Evolutionary conservation across 2,113 vertebrate genomes (phyloP), one percentile per base, ranked within the genome.

Genomic region (Prochilodus magdalenae): DNA sequence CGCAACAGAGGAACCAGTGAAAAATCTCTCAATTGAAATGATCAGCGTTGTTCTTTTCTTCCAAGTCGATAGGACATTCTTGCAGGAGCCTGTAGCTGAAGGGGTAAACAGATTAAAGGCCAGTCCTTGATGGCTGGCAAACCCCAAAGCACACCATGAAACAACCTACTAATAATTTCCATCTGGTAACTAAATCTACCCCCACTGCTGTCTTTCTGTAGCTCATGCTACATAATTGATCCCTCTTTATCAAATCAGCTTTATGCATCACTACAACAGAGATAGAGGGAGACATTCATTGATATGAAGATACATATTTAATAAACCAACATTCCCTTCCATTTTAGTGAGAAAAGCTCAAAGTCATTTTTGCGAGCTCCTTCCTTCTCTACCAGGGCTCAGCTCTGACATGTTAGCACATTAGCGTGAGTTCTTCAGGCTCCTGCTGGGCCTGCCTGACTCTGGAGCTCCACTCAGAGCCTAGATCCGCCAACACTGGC

Each of bases 381-480:
- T 67, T 20, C 2, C 18, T 36, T 40, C 66, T 44, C 33, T 44
- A 40, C 0, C 30, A 22, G 30, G 26, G 30, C 55, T 80, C 26
- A 49, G 57, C 29, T 72, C 11, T 72, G 30, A 27, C 18, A 36
- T 20, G 15, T 16, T 12, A 71, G 67, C 47, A 51, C 40, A 24
- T 67, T 78, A 79, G 51, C 49, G 69, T 60, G 33, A 5, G 51
- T 60, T 36, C 33, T 57, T 49, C 24, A 27, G 36, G n/a, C 70
- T 60, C 60, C 79, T 74, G 44, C 70, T 74, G 70, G 27, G 44
- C 53, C 53, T 16, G 49, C 15, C 49, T 51, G 49, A 51, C 49
- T 55, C 53, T 6, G 22, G 53, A 22, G 53, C 5, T 47, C 4
- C 18, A 26, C 57, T n/a, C 26, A 60, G 29, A 57, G 57, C 27